Base-by-base conservation (phyloP, 2,888 invertebrate species). In the Bruchidius siliquastri region DNA sequence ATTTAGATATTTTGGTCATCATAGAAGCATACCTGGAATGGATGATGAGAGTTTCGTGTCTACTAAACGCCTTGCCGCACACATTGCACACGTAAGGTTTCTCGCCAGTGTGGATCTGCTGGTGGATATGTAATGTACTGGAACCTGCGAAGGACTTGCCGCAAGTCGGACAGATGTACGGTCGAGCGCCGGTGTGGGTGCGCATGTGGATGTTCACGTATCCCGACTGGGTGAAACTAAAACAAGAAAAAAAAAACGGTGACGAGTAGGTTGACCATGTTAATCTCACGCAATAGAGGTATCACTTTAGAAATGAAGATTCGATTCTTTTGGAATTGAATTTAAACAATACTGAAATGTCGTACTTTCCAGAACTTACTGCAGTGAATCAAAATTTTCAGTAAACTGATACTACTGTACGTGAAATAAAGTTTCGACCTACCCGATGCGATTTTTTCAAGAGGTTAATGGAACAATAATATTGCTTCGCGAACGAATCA, bases 141-240 rank as follows among this genome's bases (percentile, higher is more conserved):
- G 86, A 86, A 32, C 87, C 86, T 0, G 87, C 86, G 77, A 87
- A 87, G 2, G 87, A 85, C 80, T 87, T 87, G 8, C 87, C 87
- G 74, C 87, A 87, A 4, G 84, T 85, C 68, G 83, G 81, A 76
- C 87, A 87, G 4, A 86, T 83, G 75, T 87, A 87, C 0, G 87
- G 87, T 20, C 85, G 81, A 75, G 84, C 87, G 2, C 87, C 87
- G 0, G 87, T 87, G 72, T 87, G 87, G 0, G 86, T 87, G 68
- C 87, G 80, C 86, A 87, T 87, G 75, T 87, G 87, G 73, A 87
- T 86, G 20, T 85, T 84, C 6, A 87, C 86, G 75, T 87, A 87
- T 70, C 87, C 87, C 0, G 87, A 87, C 78, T 87, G 87, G 18
- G 87, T 87, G 76, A 87, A 87, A 21, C 87, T 86, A 74, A 75